These are phyloP conservation scores for Aythya baeri DNA, from an alignment of 2,113 vertebrate genomes.

Conservation along the genomic window DNA sequence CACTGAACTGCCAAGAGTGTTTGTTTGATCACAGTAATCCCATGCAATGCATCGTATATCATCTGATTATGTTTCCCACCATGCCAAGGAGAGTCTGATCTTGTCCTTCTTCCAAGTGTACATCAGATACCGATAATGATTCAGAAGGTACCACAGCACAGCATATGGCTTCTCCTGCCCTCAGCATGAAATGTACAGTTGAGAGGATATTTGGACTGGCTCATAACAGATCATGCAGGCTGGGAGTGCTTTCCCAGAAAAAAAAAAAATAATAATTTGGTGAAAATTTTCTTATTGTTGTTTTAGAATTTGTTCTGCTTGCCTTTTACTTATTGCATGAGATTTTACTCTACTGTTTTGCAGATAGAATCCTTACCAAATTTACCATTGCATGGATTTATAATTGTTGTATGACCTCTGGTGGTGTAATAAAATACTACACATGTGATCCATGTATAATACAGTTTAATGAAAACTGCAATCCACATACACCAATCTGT, in stretches of 20 bases:
- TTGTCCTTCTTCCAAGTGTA: slow-evolving; percentile 42
- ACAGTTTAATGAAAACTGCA: background rate
- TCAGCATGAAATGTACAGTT: slow-evolving; percentile 62
- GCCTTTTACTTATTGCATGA: slow-evolving; percentile 8
- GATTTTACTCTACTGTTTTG: slow-evolving; percentile 7
- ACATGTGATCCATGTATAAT: background rate
- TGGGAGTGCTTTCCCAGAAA: slow-evolving; percentile 57
- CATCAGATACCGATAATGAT: background rate
- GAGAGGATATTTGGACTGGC: slow-evolving; percentile 64
- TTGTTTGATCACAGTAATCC: background rate
- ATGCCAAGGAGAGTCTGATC: background rate
- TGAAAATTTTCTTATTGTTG: background rate
- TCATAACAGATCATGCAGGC: slow-evolving; percentile 41
- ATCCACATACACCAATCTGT: background rate
- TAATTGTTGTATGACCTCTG: slow-evolving; percentile 67
- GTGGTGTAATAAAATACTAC: slow-evolving; percentile 63
- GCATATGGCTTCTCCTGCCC: slow-evolving; percentile 62
- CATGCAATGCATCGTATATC: background rate
- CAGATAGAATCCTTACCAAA: background rate
- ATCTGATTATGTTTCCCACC: slow-evolving; percentile 22
- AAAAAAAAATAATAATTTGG: background rate
- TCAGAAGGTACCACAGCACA: background rate
- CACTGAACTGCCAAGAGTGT: background rate
- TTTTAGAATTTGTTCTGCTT: slow-evolving; percentile 19
- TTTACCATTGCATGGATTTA: slow-evolving; percentile 23